Percentiles rank a stretch among this genome's conserved stretches.
Conservation (phyloP, 2,888 invertebrate genomes). For the Pharmacophagus antenor region DNA sequence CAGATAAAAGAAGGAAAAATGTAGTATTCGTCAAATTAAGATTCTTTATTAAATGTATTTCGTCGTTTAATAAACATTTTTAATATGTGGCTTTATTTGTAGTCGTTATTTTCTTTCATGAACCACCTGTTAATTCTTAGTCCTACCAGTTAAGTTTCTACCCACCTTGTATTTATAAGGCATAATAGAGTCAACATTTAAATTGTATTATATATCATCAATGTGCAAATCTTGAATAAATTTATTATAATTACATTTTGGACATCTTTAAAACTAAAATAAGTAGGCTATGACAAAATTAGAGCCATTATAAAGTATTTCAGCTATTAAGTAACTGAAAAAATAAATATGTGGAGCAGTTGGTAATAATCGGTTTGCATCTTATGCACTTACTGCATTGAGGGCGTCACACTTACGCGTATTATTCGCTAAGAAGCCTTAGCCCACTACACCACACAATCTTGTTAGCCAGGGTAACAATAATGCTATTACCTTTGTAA, state of each 20-base stretch:
- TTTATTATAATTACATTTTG: no score
- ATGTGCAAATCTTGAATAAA: no score
- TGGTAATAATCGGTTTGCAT: slow-evolving; percentile 36
- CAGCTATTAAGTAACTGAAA: neutral
- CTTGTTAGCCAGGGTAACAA: slow-evolving; percentile 55
- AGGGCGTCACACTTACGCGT: slow-evolving; percentile 67
- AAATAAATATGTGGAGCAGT: slow-evolving; percentile 11
- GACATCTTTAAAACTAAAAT: neutral
- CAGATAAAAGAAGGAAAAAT: no score
- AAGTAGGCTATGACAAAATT: neutral
- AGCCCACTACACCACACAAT: slow-evolving; percentile 60
- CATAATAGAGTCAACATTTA: no score
- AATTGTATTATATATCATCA: no score
- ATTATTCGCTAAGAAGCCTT: slow-evolving; percentile 70
- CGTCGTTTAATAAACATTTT: neutral
- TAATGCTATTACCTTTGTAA: slow-evolving; percentile 45
- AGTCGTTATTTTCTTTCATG: neutral
- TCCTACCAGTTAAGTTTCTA: no score
- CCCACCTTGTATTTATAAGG: no score
- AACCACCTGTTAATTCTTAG: no score
- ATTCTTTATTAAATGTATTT: no score
- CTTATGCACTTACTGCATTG: slow-evolving; percentile 69
- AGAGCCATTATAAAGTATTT: neutral
- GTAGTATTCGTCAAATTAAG: no score
- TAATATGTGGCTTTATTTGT: neutral